Base-by-base conservation (phyloP, 1,140 invertebrate genomes). In the Nilaparvata lugens region DNA sequence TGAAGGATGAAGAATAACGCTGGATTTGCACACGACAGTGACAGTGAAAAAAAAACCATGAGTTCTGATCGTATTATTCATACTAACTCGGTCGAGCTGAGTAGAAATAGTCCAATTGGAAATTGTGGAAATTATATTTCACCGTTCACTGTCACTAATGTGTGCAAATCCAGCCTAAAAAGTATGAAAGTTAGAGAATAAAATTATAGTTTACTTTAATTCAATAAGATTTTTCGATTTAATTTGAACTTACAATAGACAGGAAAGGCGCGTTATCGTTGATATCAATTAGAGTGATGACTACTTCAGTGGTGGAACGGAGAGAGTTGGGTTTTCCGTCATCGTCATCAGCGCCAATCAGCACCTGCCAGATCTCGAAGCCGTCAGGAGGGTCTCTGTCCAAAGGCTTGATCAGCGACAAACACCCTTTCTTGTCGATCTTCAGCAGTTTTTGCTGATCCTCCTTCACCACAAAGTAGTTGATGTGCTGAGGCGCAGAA, bases 221-320 rank as follows among this genome's bases (percentile, higher is more conserved):
- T n/a, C n/a, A n/a, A n/a, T n/a, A n/a, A n/a, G n/a, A n/a, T n/a
- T n/a, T n/a, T n/a, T n/a, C n/a, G n/a, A n/a, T n/a, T n/a, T n/a
- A n/a, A n/a, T n/a, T n/a, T 55, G 45, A 19, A 77, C 80, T 81
- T 75, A 83, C 80, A 68, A 89, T 87, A 60, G 88, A 84, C 53
- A 95, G 75, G 70, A 85, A 88, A 0, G 93, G 92, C 0, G 87
- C 87, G 74, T 95, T 95, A 68, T 95, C 92, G 69, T 95, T 95
- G 57, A 94, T 91, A 67, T 95, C 91, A 2, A 79, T 80, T 2
- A 95, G 71, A 31, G 80, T 82, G 40, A 95, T 85, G 19, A 84
- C 82, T 1, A 95, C 83, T 69, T 85, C 83, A 0, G 84, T 82
- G 1, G 80, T 80, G 1, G 75, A 77, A 11, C 77, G 75, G 7